Evolutionary conservation across 2,113 vertebrate genomes (phyloP).

Genomic region (Amphiprion ocellaris): DNA sequence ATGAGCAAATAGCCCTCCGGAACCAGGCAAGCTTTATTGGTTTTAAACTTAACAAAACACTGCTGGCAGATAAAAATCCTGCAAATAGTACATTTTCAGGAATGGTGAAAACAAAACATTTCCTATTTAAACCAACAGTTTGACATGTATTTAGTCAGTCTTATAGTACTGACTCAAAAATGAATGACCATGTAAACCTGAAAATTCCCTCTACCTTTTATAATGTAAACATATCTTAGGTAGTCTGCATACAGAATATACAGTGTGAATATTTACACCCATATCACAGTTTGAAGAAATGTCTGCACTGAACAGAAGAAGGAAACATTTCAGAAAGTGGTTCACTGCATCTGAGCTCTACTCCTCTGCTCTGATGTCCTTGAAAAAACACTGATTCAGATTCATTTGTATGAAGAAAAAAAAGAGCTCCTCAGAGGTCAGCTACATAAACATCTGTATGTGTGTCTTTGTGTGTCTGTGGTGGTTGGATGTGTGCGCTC

Average conservation of each 20-base stretch:
- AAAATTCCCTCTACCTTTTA: not conserved
- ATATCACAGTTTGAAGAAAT: slow-evolving; percentile 58
- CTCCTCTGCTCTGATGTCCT: slow-evolving; percentile 14
- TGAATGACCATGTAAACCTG: slow-evolving; percentile 25
- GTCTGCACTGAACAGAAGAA: slow-evolving; percentile 23
- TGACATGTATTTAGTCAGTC: not conserved
- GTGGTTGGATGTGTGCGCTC: slow-evolving; percentile 24
- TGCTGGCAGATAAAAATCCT: slow-evolving; percentile 53
- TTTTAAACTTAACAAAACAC: slow-evolving; percentile 62
- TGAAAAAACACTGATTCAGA: slow-evolving; percentile 28
- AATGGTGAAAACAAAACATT: slow-evolving; percentile 24
- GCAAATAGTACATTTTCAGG: slow-evolving; percentile 11
- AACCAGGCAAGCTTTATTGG: slow-evolving; percentile 75
- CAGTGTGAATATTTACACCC: slow-evolving; percentile 61
- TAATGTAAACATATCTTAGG: slow-evolving; percentile 50
- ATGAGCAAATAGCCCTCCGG: not conserved
- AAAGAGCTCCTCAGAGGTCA: slow-evolving; percentile 29
- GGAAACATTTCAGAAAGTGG: slow-evolving; percentile 26
- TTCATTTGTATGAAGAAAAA: not conserved
- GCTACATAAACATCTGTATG: slow-evolving; percentile 49
- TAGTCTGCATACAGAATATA: slow-evolving; percentile 33
- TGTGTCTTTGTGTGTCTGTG: slow-evolving; percentile 16
- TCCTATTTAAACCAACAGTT: not conserved
- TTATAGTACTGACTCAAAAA: slow-evolving; percentile 15
- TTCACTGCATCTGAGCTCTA: slow-evolving; percentile 11